Evolutionary conservation across 2,113 vertebrate species (phyloP).

Genomic region (Gobius niger): DNA sequence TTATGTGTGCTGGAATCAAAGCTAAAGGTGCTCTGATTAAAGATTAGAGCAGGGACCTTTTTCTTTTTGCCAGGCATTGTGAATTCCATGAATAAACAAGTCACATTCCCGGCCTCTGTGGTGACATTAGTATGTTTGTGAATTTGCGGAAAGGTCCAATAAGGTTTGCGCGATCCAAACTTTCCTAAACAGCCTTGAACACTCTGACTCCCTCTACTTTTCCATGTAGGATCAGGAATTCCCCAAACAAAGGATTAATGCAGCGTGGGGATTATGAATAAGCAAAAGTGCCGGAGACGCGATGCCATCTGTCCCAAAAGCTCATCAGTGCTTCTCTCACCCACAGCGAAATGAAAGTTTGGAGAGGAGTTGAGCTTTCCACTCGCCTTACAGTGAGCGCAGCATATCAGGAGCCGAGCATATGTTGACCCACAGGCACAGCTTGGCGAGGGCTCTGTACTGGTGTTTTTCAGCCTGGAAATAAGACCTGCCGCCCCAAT

Average conservation of each 20-base stretch:
- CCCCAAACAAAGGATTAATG: constrained; percentile 9
- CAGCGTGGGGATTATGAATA: constrained; percentile 1
- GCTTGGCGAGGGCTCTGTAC: neutral
- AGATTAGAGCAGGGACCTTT: neutral
- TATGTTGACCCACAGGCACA: constrained; percentile 16
- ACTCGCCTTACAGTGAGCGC: neutral
- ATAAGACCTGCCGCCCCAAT: neutral
- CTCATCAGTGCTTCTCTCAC: neutral
- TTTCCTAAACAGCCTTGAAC: neutral
- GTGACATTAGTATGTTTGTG: neutral
- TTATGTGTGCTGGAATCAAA: too few relatives aligned
- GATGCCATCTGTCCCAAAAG: constrained; percentile 8
- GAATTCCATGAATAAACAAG: too few relatives aligned
- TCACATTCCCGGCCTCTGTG: too few relatives aligned
- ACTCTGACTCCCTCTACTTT: neutral
- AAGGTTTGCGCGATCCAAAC: neutral
- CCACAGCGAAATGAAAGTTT: neutral
- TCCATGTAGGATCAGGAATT: neutral
- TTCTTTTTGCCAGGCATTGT: neutral
- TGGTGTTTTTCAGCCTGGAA: neutral
- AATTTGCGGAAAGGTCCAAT: neutral
- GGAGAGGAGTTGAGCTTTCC: neutral
- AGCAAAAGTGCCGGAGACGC: neutral
- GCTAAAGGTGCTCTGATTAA: too few relatives aligned
- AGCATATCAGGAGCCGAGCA: neutral